Conservation (phyloP, 2,797 vertebrate genomes). For the Gymnothorax javanicus region DNA sequence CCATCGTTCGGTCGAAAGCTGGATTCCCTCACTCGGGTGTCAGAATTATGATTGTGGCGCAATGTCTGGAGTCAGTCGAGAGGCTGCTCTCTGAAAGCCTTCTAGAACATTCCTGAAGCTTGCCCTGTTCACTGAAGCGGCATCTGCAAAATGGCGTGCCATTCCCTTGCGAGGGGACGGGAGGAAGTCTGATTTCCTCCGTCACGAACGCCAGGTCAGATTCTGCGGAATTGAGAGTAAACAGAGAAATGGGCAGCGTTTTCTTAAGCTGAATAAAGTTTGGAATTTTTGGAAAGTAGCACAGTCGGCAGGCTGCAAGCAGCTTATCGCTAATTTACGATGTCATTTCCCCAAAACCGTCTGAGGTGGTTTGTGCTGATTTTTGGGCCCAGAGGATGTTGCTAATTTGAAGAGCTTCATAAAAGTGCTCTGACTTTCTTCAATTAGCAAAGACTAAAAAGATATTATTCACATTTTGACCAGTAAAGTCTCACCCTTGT, state of each 20-base stretch:
- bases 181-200: neutral
- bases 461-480: neutral
- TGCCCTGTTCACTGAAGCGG: neutral
- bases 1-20: neutral
- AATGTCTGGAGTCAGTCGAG: neutral
- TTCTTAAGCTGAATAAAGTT: neutral
- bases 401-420: neutral
- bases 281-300: neutral
- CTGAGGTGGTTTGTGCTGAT: neutral
- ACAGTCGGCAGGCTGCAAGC: neutral
- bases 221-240: too few relatives aligned
- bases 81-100: neutral
- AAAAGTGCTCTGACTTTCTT: neutral
- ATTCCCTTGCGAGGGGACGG: neutral
- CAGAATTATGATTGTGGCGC: neutral
- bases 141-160: neutral
- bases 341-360: neutral
- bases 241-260: neutral
- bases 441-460: neutral
- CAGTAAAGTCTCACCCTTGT: neutral
- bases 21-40: neutral
- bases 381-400: neutral
- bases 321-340: neutral
- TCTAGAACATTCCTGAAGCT: slow-evolving; percentile 2
- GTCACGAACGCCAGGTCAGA: neutral